Conservation (phyloP, 30 jellyfish, hydroid and myxozoan species). For the Turritopsis rubra region DNA sequence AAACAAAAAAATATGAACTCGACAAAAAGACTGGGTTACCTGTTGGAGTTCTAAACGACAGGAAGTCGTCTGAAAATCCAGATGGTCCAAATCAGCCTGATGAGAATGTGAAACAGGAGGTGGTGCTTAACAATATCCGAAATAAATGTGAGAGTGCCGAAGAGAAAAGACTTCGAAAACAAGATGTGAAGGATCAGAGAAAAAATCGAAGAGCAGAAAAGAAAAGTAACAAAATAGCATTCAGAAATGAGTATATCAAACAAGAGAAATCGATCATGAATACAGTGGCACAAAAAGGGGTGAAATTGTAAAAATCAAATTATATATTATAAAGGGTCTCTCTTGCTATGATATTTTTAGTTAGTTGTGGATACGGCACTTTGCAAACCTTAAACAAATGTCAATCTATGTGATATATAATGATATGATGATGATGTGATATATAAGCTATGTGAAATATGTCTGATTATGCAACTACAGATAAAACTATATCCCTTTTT, state of each 20-base stretch:
- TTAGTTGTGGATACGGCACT: too few species aligned
- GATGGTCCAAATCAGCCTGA: slow-evolving; percentile 24
- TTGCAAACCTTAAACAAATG: too few species aligned
- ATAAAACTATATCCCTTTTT: too few species aligned
- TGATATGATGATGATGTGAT: too few species aligned
- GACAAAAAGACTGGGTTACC: slow-evolving; percentile 68
- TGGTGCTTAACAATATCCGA: slow-evolving; percentile 1
- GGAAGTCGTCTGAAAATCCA: not conserved
- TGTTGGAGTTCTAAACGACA: slow-evolving; percentile 52
- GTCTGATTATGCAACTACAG: too few species aligned
- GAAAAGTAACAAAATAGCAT: slow-evolving; percentile 64
- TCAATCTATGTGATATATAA: too few species aligned
- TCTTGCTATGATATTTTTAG: too few species aligned
- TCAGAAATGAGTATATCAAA: slow-evolving; percentile 55
- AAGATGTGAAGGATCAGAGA: slow-evolving; percentile 65
- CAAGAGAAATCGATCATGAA: slow-evolving; percentile 51
- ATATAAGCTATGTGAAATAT: too few species aligned
- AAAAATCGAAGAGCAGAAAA: slow-evolving; percentile 68
- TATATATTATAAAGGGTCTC: too few species aligned
- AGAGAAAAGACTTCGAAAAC: slow-evolving; percentile 55
- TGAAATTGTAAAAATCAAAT: slow-evolving; percentile 2
- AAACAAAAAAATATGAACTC: slow-evolving; percentile 24
- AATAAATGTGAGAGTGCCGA: slow-evolving; percentile 57
- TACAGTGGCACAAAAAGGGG: slow-evolving; percentile 23
- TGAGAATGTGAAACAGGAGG: slow-evolving; percentile 7